Evolutionary conservation across 2,888 invertebrate species (phyloP).

Genomic region (Torymus texanus): DNA sequence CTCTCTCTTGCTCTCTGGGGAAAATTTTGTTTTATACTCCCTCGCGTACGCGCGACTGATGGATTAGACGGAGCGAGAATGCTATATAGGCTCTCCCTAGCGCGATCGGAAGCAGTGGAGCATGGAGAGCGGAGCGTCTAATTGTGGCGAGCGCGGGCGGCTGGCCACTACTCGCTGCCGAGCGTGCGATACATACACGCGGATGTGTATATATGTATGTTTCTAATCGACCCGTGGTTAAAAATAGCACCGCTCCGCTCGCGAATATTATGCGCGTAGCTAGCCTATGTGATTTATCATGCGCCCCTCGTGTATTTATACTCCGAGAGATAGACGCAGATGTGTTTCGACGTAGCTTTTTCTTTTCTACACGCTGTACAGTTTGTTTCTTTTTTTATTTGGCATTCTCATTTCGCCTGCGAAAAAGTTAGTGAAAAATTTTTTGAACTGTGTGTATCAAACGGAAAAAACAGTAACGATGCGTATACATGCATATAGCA

Average conservation of each 20-base stretch:
- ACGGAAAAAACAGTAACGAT: no score
- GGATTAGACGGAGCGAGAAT: not conserved
- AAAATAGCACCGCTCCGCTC: slow-evolving; percentile 20
- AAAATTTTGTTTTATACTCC: slow-evolving; percentile 16
- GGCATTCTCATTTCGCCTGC: not conserved
- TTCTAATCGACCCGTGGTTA: slow-evolving; percentile 37
- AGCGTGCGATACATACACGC: not conserved
- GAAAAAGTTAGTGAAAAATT: not conserved
- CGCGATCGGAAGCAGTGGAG: slow-evolving; percentile 22
- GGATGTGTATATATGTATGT: not conserved
- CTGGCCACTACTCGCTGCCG: no score
- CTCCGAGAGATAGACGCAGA: no score
- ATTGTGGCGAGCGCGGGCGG: slow-evolving; percentile 24
- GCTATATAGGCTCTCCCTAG: not conserved
- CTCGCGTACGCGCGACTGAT: slow-evolving; percentile 2
- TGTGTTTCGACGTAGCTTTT: not conserved
- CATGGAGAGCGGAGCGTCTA: slow-evolving; percentile 20
- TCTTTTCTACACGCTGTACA: not conserved
- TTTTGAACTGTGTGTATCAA: not conserved
- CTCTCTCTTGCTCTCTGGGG: not conserved
- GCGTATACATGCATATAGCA: not conserved
- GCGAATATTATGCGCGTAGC: slow-evolving; percentile 15
- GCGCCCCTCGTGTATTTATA: not conserved
- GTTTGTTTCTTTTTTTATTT: slow-evolving; percentile 1
- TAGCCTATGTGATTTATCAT: slow-evolving; percentile 17